Conservation (phyloP, 1,140 invertebrate genomes). For the Ostrea denselamellosa region DNA sequence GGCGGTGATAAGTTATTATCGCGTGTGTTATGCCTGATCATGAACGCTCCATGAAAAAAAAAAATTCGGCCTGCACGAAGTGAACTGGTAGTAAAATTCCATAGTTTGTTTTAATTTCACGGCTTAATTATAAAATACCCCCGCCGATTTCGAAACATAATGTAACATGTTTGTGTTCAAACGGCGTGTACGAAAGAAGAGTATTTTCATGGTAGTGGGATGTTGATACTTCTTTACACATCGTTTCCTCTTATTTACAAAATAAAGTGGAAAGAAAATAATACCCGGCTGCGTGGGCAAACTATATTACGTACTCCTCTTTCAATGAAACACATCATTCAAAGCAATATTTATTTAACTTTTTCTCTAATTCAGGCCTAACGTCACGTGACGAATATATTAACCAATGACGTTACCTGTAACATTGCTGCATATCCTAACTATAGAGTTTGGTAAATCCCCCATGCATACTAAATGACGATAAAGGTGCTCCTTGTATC, state of each 20-base stretch:
- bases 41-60: not conserved
- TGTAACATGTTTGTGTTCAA: slow-evolving; percentile 18
- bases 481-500: not conserved
- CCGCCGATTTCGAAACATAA: not conserved
- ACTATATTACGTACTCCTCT: not conserved
- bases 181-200: not conserved
- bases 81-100: not conserved
- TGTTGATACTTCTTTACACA: not conserved
- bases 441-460: slow-evolving; percentile 36
- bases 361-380: not conserved
- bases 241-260: not conserved
- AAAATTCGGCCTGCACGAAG: not conserved
- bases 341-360: not conserved
- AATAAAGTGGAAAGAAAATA: slow-evolving; percentile 8
- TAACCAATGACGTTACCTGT: slow-evolving; percentile 24
- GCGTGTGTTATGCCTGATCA: not conserved
- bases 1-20: not conserved
- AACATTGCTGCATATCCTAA: slow-evolving; percentile 24
- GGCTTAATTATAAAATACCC: not conserved
- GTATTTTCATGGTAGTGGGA: not conserved
- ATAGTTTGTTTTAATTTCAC: slow-evolving; percentile 30
- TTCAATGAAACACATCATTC: slow-evolving; percentile 20
- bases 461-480: slow-evolving; percentile 32
- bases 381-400: not conserved
- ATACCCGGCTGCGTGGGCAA: not conserved